phyloP scores from a whole-genome alignment of 2,113 vertebrate genomes.

The Plestiodon gilberti region DNA sequence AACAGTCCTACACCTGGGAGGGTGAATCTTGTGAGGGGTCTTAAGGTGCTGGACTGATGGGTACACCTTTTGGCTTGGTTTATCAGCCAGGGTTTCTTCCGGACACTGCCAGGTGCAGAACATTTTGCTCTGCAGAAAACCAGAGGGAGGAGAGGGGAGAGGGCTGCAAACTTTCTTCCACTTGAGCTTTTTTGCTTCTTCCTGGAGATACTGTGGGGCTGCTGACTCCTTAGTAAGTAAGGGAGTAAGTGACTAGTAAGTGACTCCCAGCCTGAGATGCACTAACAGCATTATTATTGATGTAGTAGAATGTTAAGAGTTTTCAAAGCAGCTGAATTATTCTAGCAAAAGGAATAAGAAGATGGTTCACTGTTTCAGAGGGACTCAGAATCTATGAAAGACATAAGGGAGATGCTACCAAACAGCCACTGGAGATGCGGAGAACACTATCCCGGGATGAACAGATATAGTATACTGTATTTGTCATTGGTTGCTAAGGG shows the following conservation, averaged over 20 bases:
- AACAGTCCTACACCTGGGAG: slow-evolving; percentile 65
- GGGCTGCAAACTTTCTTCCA: slow-evolving; percentile 53
- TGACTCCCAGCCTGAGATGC: background rate
- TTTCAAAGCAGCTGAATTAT: too few relatives aligned
- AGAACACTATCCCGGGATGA: too few relatives aligned
- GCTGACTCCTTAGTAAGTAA: background rate
- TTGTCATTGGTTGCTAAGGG: too few relatives aligned
- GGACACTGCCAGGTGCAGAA: slow-evolving; percentile 81
- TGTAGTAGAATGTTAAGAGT: too few relatives aligned
- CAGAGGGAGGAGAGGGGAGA: background rate
- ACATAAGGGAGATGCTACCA: too few relatives aligned
- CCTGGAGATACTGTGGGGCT: background rate
- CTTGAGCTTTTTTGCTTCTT: background rate
- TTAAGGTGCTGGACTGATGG: slow-evolving; percentile 73
- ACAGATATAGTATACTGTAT: too few relatives aligned
- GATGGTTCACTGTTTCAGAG: too few relatives aligned
- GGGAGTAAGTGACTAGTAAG: too few relatives aligned
- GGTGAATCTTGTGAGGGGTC: slow-evolving; percentile 67
- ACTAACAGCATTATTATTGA: background rate
- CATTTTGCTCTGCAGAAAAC: slow-evolving; percentile 59
- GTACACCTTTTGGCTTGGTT: slow-evolving; percentile 76
- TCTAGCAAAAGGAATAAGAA: background rate
- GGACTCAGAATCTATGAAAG: too few relatives aligned
- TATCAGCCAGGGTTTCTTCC: slow-evolving; percentile 74
- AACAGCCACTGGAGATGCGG: too few relatives aligned